phyloP scores from a whole-genome alignment of 2,888 invertebrate species.

The Chesias legatella region DNA sequence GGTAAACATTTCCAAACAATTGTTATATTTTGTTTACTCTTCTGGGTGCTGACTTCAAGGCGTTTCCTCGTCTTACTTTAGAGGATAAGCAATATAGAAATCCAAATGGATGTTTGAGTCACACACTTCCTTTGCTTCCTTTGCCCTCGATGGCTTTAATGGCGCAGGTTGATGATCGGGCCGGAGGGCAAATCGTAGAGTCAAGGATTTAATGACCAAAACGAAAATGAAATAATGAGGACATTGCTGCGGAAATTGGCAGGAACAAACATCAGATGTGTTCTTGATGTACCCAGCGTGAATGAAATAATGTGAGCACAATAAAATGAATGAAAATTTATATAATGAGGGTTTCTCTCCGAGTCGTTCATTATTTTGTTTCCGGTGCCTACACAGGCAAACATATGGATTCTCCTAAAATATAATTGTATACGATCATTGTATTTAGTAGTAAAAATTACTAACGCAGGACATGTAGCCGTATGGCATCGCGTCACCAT shows the following conservation, averaged over 20 bases:
- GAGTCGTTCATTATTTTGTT: too few relatives aligned
- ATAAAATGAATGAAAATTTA: too few relatives aligned
- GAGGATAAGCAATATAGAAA: constrained; percentile 26
- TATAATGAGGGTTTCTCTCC: too few relatives aligned
- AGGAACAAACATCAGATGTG: too few relatives aligned
- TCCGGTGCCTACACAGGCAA: too few relatives aligned
- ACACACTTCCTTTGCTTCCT: constrained; percentile 17
- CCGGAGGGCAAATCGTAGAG: constrained; percentile 12
- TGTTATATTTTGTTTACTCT: constrained; percentile 27
- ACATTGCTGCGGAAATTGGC: background rate
- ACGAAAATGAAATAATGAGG: background rate
- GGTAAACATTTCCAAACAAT: constrained; percentile 21
- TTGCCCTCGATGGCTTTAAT: constrained; percentile 19
- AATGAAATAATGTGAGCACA: too few relatives aligned
- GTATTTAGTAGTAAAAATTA: too few relatives aligned
- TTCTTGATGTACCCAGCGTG: too few relatives aligned
- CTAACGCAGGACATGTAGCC: too few relatives aligned
- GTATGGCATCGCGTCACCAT: too few relatives aligned
- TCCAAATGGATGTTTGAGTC: constrained; percentile 21
- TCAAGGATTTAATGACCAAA: background rate
- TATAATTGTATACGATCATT: too few relatives aligned
- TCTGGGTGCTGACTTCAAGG: constrained; percentile 22
- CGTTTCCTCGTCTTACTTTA: constrained; percentile 25
- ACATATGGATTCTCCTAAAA: too few relatives aligned
- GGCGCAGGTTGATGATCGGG: constrained; percentile 23